Evolutionary conservation across 2,888 invertebrate species (phyloP).

Genomic region (Ichneumon xanthorius): DNA sequence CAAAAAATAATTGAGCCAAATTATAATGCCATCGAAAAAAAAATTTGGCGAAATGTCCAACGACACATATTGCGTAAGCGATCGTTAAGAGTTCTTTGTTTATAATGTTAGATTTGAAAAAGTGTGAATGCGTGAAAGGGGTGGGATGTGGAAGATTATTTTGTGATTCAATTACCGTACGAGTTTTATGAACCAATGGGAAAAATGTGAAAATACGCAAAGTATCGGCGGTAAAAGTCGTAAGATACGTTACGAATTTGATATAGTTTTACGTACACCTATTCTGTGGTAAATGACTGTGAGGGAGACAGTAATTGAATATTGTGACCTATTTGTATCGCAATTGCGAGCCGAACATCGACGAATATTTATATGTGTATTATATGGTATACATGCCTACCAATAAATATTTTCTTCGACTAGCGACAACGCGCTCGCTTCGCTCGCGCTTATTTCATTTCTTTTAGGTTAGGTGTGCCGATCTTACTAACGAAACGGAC

Average conservation of each 20-base stretch:
- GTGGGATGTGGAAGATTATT: background rate
- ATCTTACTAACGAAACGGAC: too few relatives aligned
- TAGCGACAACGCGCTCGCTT: too few relatives aligned
- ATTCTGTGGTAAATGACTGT: slow-evolving; percentile 70
- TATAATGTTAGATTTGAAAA: slow-evolving; percentile 49
- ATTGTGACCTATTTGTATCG: slow-evolving; percentile 76
- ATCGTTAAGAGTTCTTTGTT: slow-evolving; percentile 44
- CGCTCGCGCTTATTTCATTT: too few relatives aligned
- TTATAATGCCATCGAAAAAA: slow-evolving; percentile 49
- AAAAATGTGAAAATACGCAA: slow-evolving; percentile 14
- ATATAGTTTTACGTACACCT: slow-evolving; percentile 46
- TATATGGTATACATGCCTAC: slow-evolving; percentile 65
- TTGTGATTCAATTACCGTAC: background rate
- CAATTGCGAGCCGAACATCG: slow-evolving; percentile 73
- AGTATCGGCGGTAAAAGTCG: background rate
- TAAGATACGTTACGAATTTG: slow-evolving; percentile 2
- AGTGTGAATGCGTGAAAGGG: slow-evolving; percentile 10
- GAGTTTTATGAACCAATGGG: background rate
- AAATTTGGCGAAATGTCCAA: slow-evolving; percentile 31
- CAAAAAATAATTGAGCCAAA: slow-evolving; percentile 44
- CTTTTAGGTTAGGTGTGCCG: too few relatives aligned
- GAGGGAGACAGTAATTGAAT: slow-evolving; percentile 68
- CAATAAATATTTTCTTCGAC: slow-evolving; percentile 61
- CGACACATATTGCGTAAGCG: slow-evolving; percentile 33
- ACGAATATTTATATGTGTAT: slow-evolving; percentile 76